Evolutionary conservation across 2,888 invertebrate genomes (phyloP), one percentile per base, ranked within the genome.

Genomic region (Andrena praecox): DNA sequence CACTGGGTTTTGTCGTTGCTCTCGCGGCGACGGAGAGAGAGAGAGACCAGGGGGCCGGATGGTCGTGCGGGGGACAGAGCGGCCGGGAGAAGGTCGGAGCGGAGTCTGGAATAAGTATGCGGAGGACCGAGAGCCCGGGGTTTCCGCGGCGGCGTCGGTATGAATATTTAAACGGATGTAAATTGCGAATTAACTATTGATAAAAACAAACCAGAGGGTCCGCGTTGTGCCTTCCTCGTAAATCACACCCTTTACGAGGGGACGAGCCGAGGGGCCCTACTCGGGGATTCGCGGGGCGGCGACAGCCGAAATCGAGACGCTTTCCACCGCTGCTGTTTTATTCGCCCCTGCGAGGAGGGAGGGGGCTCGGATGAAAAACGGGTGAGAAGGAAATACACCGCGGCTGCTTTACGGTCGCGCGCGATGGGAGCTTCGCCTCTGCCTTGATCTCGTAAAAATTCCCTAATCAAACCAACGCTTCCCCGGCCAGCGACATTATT

Each of bases 151-250:
- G 66, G 68, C 31, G 67, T 48, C 77, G 78, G 87, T 89, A 89
- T 91, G 91, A 91, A 91, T 91, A 91, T 91, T 91, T 91, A 90
- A 91, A 85, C 81, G 87, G 86, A 91, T 90, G 91, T 91, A 91
- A 91, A 91, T 91, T 91, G 89, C 85, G 90, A 90, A 91, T 91
- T 91, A 91, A 91, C 89, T 90, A 91, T 91, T 91, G 91, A 91
- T 91, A 90, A 91, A 91, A 91, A 91, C 90, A 91, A 90, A 90
- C 87, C 88, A 86, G 86, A 85, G 89, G 87, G 89, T 84, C 87
- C 76, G 85, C 75, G 86, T 82, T 90, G 87, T 90, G 89, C 85
- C 90, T 82, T 78, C 68, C 85, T 82, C 90, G 84, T 90, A 90
- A 90, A 90, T 90, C 90, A 90, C 87, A 83, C 84, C 71, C 82